Percentiles rank a stretch among this genome's conserved stretches.
Evolutionary conservation across 2,888 invertebrate genomes (phyloP).

Genomic region (Aplocera efformata): DNA sequence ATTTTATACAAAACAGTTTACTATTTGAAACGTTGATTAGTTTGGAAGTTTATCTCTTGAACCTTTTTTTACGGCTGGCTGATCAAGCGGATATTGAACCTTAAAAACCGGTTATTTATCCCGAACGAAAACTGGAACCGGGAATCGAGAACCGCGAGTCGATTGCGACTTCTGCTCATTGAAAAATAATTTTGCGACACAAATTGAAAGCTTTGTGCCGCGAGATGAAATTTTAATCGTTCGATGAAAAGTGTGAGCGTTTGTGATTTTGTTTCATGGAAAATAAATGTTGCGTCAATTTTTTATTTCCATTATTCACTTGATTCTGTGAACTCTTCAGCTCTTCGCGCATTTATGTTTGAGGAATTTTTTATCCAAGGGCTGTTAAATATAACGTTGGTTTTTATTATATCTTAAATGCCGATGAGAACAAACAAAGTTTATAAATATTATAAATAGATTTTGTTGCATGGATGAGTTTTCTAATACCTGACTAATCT

Average conservation of each 20-base stretch:
- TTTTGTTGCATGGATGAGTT: too few species aligned
- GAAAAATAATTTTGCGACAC: slow-evolving; percentile 21
- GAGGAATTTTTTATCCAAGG: too few species aligned
- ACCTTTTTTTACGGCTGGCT: slow-evolving; percentile 6
- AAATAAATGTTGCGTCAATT: background rate
- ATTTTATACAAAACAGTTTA: slow-evolving; percentile 10
- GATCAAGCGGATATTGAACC: slow-evolving; percentile 5
- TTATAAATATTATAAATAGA: background rate
- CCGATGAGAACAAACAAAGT: background rate
- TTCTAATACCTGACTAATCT: too few species aligned
- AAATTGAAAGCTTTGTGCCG: slow-evolving; percentile 15
- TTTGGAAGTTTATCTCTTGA: slow-evolving; percentile 14
- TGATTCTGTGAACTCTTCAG: background rate
- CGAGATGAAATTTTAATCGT: slow-evolving; percentile 15
- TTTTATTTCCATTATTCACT: too few species aligned
- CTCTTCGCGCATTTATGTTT: too few species aligned
- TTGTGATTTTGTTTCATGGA: background rate
- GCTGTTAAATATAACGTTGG: too few species aligned
- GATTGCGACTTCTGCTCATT: slow-evolving; percentile 23
- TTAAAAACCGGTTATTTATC: slow-evolving; percentile 7
- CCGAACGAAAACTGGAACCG: slow-evolving; percentile 6
- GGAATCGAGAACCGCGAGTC: slow-evolving; percentile 5
- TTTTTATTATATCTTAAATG: background rate
- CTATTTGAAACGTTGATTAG: slow-evolving; percentile 13
- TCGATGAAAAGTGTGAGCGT: background rate